A percentile compares a stretch with the other conserved stretches of the same genome.
These are phyloP conservation scores for Schizopygopsis pylzovi DNA, from an alignment of 2,797 vertebrate genomes.

Conservation along the genomic window DNA sequence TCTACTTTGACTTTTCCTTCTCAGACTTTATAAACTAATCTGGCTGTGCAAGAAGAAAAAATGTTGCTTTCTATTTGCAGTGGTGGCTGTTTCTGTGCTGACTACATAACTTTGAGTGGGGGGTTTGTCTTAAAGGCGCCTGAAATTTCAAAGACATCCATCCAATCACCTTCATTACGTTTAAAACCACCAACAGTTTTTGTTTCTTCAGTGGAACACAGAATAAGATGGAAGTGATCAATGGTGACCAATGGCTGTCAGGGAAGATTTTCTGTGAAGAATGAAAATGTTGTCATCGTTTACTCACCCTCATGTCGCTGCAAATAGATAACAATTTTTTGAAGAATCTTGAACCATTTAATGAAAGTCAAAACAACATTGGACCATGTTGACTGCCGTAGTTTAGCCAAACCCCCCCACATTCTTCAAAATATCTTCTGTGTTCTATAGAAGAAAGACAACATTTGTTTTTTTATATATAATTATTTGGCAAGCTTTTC, in stretches of 20 bases:
- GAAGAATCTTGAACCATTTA: background rate
- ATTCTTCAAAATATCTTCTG: background rate
- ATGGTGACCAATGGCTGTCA: background rate
- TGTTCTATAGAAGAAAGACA: background rate
- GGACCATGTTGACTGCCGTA: background rate
- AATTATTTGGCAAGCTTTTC: background rate
- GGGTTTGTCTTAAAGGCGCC: background rate
- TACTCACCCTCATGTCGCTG: background rate
- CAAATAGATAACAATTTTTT: background rate
- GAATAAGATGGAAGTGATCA: background rate
- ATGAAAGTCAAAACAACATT: background rate
- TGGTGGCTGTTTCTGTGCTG: background rate
- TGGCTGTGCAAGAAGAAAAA: constrained; percentile 38
- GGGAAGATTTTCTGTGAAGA: background rate
- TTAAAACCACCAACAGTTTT: background rate
- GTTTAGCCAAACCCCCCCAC: background rate
- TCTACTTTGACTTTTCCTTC: constrained; percentile 61
- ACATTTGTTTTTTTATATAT: background rate
- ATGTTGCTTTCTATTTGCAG: background rate
- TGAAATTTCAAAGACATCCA: background rate
- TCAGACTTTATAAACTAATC: constrained; percentile 36
- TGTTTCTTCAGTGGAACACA: background rate
- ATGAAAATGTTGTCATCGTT: too few species aligned
- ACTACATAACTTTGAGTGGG: background rate
- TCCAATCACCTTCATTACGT: background rate